Evolutionary conservation across 1,140 invertebrate species (phyloP).

Genomic region (Lordiphosa mommai): DNA sequence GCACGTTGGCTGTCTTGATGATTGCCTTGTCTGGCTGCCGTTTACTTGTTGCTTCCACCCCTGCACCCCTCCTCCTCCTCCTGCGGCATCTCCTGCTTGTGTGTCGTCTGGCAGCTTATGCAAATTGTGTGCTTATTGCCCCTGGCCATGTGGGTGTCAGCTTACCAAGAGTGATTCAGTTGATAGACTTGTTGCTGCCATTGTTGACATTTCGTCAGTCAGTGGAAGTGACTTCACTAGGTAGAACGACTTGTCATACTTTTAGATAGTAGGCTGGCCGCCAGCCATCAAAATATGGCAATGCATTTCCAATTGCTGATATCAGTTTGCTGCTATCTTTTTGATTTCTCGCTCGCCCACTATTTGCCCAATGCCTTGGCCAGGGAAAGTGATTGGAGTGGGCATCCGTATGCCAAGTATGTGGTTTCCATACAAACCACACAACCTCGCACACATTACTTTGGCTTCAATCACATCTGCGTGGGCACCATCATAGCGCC

Average conservation of each 20-base stretch:
- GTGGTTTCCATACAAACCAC: constrained; percentile 23
- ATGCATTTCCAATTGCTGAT: constrained; percentile 12
- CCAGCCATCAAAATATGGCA: constrained; percentile 16
- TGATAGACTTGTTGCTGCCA: constrained; percentile 72
- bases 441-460: constrained; percentile 13
- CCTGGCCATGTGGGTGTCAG: constrained; percentile 65
- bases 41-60: constrained; percentile 60
- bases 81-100: constrained; percentile 15
- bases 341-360: constrained; percentile 2
- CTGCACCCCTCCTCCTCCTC: constrained; percentile 11
- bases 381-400: background rate
- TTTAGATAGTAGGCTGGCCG: constrained; percentile 33
- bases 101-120: constrained; percentile 66
- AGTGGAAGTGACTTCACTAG: constrained; percentile 28
- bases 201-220: constrained; percentile 73
- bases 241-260: constrained; percentile 7
- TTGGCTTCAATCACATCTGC: constrained; percentile 32
- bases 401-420: constrained; percentile 18
- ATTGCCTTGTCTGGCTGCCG: constrained; percentile 39
- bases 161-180: constrained; percentile 31
- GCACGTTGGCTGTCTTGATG: constrained; percentile 30
- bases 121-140: constrained; percentile 68
- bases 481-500: constrained; percentile 13
- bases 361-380: constrained; percentile 3
- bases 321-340: background rate